A percentile compares a stretch with the other conserved stretches of the same genome.
These are phyloP conservation scores for Dromococcyx pavoninus DNA, from an alignment of 2,797 vertebrate genomes.

Conservation along the genomic window DNA sequence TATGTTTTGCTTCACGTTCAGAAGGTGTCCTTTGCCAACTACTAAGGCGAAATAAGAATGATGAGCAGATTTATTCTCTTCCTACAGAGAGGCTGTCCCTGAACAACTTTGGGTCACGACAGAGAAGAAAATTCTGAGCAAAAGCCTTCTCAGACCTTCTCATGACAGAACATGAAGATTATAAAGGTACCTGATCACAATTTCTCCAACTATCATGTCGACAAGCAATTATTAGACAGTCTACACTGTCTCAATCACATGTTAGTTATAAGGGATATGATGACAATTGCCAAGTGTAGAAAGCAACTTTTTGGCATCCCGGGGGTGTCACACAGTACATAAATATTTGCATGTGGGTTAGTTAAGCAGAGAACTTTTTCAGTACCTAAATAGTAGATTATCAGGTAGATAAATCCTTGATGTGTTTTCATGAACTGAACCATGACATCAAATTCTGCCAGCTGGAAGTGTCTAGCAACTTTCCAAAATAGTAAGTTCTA, in stretches of 20 bases:
- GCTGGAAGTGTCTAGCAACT: background rate
- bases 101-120: background rate
- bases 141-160: background rate
- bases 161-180: background rate
- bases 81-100: background rate
- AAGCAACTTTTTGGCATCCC: background rate
- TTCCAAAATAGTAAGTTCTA: background rate
- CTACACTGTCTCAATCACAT: background rate
- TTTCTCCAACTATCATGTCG: background rate
- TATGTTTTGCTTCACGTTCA: background rate
- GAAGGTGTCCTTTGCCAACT: background rate
- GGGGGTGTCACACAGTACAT: background rate
- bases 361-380: background rate
- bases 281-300: background rate
- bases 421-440: background rate
- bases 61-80: background rate
- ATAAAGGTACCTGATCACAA: background rate
- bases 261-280: background rate
- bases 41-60: fast-evolving
- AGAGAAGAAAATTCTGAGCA: background rate
- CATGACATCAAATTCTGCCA: background rate
- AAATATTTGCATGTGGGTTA: background rate
- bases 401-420: background rate
- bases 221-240: background rate
- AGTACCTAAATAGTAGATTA: background rate